Evolutionary conservation across 2,113 vertebrate genomes (phyloP).

Genomic region (Cryptotis parvus): DNA sequence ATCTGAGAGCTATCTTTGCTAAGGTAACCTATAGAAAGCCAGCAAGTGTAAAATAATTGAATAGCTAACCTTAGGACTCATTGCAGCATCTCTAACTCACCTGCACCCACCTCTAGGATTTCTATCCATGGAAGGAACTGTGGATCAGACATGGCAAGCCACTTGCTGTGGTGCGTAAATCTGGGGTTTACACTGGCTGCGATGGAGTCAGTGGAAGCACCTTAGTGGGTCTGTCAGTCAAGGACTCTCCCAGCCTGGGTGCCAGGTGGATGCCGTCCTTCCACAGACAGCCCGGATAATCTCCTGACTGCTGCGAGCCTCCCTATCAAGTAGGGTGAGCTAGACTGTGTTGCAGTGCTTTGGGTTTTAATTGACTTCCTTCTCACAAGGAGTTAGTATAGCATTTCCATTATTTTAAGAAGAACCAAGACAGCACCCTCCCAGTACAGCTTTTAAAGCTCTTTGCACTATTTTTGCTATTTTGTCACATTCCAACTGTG

Average conservation of each 20-base stretch:
- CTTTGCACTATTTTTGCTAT: neutral
- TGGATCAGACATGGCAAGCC: neutral
- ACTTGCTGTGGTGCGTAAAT: neutral
- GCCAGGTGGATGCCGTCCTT: neutral
- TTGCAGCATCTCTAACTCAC: neutral
- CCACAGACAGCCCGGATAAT: neutral
- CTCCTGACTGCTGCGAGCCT: neutral
- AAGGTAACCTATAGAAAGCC: neutral
- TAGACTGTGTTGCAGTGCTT: neutral
- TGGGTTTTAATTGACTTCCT: neutral
- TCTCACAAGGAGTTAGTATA: neutral
- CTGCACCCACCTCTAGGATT: neutral
- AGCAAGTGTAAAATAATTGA: neutral
- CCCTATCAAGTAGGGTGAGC: neutral
- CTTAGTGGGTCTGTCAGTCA: neutral
- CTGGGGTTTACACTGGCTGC: neutral
- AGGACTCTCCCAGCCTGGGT: neutral
- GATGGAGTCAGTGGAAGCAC: neutral
- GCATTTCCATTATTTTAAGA: neutral
- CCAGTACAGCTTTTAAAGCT: neutral
- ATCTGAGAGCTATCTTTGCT: neutral
- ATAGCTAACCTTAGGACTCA: neutral
- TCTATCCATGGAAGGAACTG: neutral
- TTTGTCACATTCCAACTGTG: neutral
- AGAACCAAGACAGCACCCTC: constrained; percentile 7